phyloP scores from a whole-genome alignment of 2,113 vertebrate species.

The Chiloscyllium plagiosum region DNA sequence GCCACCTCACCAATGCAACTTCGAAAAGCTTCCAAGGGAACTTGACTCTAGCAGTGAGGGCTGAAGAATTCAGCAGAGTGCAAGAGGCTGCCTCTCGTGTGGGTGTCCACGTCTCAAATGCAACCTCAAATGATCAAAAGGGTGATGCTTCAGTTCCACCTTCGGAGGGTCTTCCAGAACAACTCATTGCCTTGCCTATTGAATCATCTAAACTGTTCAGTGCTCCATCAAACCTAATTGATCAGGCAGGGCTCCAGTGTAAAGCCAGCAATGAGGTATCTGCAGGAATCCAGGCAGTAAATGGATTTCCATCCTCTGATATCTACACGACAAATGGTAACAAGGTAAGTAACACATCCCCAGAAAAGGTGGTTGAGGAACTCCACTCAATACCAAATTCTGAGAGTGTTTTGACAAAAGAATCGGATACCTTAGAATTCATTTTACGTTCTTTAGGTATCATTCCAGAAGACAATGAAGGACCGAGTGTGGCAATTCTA shows the following conservation, averaged over 20 bases:
- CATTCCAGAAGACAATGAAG: background rate
- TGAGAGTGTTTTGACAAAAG: background rate
- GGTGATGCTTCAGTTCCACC: background rate
- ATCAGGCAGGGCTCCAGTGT: background rate
- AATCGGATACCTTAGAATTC: slow-evolving; percentile 4
- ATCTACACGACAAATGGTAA: background rate
- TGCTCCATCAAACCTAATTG: background rate
- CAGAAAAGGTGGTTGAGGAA: background rate
- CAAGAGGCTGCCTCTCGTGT: background rate
- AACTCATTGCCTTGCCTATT: background rate
- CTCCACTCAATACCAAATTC: background rate
- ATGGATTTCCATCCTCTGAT: background rate
- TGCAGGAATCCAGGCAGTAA: background rate
- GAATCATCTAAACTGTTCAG: background rate
- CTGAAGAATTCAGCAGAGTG: background rate
- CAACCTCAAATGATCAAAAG: background rate
- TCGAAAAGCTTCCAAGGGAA: background rate
- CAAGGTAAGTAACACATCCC: background rate
- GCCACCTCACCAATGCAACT: background rate
- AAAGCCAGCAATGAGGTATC: background rate
- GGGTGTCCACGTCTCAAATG: background rate
- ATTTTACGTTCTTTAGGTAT: slow-evolving; percentile 24
- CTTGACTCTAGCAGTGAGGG: background rate
- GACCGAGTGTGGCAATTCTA: background rate
- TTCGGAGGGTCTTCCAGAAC: background rate